Evolutionary conservation across 2,113 vertebrate genomes (phyloP).

Genomic region (Rallus limicola): DNA sequence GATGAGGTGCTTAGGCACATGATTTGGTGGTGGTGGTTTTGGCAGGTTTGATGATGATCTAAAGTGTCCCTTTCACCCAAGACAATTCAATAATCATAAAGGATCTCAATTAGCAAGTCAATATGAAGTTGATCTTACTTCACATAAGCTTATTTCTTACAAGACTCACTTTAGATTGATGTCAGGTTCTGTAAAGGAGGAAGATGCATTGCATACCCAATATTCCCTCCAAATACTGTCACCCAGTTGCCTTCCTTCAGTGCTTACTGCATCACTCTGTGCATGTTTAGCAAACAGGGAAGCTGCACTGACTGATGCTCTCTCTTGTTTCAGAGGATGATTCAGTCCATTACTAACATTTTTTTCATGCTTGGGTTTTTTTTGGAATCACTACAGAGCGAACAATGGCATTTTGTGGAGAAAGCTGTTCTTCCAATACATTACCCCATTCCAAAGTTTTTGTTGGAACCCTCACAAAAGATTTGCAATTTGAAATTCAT

Average conservation of each 20-base stretch:
- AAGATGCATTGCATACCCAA: not conserved
- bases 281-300: no score
- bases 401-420: not conserved
- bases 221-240: not conserved
- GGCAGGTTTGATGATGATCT: no score
- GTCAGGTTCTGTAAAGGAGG: not conserved
- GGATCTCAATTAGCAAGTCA: not conserved
- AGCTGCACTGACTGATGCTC: not conserved
- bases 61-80: no score
- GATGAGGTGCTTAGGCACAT: no score
- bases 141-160: not conserved
- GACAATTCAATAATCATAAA: not conserved
- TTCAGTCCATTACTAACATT: not conserved
- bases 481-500: not conserved
- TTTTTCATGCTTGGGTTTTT: not conserved
- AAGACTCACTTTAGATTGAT: not conserved
- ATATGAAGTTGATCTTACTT: not conserved
- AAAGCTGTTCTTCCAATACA: not conserved
- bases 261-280: not conserved
- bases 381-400: not conserved
- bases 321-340: not conserved
- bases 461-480: not conserved
- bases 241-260: not conserved
- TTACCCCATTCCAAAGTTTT: not conserved
- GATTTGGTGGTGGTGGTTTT: no score